Base-by-base conservation (phyloP, 2,888 invertebrate species). In the Apodemia zela region DNA sequence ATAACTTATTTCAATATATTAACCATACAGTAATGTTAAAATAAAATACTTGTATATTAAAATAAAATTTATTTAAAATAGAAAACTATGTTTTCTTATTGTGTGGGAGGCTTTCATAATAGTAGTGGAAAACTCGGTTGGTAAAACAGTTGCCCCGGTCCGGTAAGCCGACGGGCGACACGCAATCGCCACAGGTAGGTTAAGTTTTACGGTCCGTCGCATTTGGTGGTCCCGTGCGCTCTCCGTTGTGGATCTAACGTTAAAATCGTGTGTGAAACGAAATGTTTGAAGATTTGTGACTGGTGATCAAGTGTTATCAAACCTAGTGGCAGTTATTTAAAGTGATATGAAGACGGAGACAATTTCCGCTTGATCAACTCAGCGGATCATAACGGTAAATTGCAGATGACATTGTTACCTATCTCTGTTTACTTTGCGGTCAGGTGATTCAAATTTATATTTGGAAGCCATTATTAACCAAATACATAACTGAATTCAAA, bases 181-280 rank as follows among this genome's bases (percentile, higher is more conserved):
- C 90, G 91, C 90, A 87, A 87, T 85, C 89, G 87, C 83, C 79
- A 79, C 89, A 90, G 91, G 89, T 90, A 90, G 89, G 91, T 89
- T 89, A 90, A 83, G 80, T 81, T 89, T 88, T 81, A 90, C 88
- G 91, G 81, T 89, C 88, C 79, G 85, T 78, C 87, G 89, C 89
- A 89, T 85, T 89, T 87, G 88, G 79, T 83, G 81, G 82, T 84
- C 80, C 85, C 83, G 80, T 83, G 88, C 82, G 84, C 83, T 82
- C 81, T 79, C 79, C 78, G 80, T 83, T 84, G 84, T 81, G 81
- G 84, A 82, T 81, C 77, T 78, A 79, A 77, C 76, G 73, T 75
- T 77, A 72, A 77, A 69, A 72, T 67, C 65, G 67, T 71, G 68
- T 68, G 75, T 79, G 76, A 65, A 59, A 78, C 81, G 84, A 85